A percentile compares a stretch with the other conserved stretches of the same genome.
Evolutionary conservation across 1,140 invertebrate species (phyloP).

Genomic region (Procambarus clarkii): DNA sequence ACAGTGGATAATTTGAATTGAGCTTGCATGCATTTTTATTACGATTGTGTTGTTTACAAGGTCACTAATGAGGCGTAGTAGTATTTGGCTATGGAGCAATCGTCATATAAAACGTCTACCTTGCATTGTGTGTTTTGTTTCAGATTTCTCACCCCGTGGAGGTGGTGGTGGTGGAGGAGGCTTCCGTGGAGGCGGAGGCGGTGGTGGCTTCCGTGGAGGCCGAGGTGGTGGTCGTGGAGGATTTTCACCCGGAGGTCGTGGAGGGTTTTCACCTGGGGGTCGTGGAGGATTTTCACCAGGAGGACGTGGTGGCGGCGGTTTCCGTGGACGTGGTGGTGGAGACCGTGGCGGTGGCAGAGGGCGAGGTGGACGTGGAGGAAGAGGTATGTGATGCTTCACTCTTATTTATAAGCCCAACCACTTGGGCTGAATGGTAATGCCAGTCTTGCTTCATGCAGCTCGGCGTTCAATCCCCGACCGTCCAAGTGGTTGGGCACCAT

Average conservation of each 20-base stretch:
- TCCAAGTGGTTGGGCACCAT: too few species aligned
- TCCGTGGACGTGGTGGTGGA: conserved; percentile 75
- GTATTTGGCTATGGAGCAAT: too few species aligned
- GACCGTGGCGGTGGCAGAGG: conserved; percentile 76
- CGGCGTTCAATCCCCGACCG: too few species aligned
- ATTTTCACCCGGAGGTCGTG: conserved; percentile 73
- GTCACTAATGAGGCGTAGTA: too few species aligned
- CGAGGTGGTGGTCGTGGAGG: conserved; percentile 69
- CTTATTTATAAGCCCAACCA: too few species aligned
- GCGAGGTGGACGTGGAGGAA: conserved; percentile 74
- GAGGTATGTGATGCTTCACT: background rate
- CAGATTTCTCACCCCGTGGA: conserved; percentile 36
- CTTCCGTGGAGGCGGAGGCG: conserved; percentile 28
- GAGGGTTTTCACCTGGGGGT: conserved; percentile 74
- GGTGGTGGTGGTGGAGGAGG: conserved; percentile 39
- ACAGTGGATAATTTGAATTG: too few species aligned
- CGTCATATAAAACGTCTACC: too few species aligned
- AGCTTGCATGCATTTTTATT: too few species aligned
- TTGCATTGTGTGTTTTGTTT: background rate
- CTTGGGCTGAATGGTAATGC: too few species aligned
- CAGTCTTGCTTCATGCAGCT: too few species aligned
- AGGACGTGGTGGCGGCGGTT: conserved; percentile 76
- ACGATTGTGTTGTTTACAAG: too few species aligned
- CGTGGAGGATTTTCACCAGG: conserved; percentile 73
- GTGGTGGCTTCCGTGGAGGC: conserved; percentile 21